Conservation (phyloP, 2,113 vertebrate species). For the Nibea coibor region DNA sequence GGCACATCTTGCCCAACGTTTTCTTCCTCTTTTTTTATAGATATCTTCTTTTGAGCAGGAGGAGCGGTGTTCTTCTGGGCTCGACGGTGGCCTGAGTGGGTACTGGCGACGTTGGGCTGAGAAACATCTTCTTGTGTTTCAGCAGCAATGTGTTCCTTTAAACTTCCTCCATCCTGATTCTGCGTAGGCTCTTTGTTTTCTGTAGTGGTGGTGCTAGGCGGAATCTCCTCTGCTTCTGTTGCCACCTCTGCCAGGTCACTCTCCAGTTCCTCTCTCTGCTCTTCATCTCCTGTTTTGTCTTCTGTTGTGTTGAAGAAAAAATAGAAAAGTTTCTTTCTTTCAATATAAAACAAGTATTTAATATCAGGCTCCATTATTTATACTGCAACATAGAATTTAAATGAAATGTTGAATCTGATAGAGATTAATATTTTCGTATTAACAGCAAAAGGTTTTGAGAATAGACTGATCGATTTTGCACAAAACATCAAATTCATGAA, state of each 20-base stretch:
- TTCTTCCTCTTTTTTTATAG: conserved; percentile 61
- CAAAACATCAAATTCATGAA: background rate
- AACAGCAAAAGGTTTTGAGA: background rate
- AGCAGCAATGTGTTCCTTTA: conserved; percentile 30
- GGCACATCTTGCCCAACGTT: conserved; percentile 43
- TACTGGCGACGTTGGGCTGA: conserved; percentile 7
- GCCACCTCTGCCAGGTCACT: conserved; percentile 44
- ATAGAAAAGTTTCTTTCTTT: background rate
- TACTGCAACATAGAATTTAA: background rate
- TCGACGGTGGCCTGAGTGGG: conserved; percentile 26
- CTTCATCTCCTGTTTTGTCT: conserved; percentile 60
- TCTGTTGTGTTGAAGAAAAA: conserved; percentile 36
- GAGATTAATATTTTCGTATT: background rate
- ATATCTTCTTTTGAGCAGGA: conserved; percentile 40
- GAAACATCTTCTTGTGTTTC: conserved; percentile 40
- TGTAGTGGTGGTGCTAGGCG: background rate
- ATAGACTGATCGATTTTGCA: background rate
- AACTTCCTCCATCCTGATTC: conserved; percentile 8
- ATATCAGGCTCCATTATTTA: background rate
- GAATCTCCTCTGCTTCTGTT: conserved; percentile 52
- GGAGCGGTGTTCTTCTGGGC: conserved; percentile 38
- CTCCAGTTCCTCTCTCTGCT: conserved; percentile 43
- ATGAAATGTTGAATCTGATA: background rate
- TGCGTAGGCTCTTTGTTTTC: conserved; percentile 36
- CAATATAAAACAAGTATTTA: background rate